Evolutionary conservation across 2,888 invertebrate genomes (phyloP), one percentile per base, ranked within the genome.

Genomic region (Lasioglossum marginatum): DNA sequence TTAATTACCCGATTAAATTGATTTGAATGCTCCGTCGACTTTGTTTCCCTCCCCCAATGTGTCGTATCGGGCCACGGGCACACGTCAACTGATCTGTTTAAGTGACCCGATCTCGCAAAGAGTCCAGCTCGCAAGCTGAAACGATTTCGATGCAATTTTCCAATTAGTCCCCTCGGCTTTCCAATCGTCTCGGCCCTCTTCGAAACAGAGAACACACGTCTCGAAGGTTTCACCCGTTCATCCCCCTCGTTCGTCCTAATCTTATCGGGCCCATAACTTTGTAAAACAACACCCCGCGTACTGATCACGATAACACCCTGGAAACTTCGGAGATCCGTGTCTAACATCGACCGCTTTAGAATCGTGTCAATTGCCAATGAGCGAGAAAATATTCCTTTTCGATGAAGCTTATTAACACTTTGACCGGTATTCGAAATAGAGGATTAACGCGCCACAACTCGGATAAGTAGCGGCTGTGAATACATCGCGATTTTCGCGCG

Each of bases 1-100:
- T 87, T 82, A 87, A 82, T 87, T 86, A 77, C 37, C 45, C 79
- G 74, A 74, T 86, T 79, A 82, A 82, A 86, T 87, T 77, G 74
- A 82, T 79, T 82, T 77, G 77, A 79, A 86, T 70, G 77, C 34
- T 45, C n/a, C 48, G 57, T 52, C 63, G 63, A 45, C 77, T 70
- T 60, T 34, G 40, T 76, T 81, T 37, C 31, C 8, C 27, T 48
- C 31, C 34, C 60, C 57, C 34, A 14, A 48, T 40, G 70, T 31
- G 34, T 27, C 45, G 37, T 23, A 16, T 23, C 34, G 19, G 43
- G 63, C 63, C 63, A 63, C 31, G 63, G 31, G 63, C 52, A n/a
- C 52, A 63, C 63, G 63, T 31, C 27, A 31, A 27, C 27, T 14
- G 63, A 63, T 63, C 63, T 14, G 27, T 6, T 31, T 63, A 63